Evolutionary conservation across 2,113 vertebrate species (phyloP).

Genomic region (Hippopotamus amphibius): DNA sequence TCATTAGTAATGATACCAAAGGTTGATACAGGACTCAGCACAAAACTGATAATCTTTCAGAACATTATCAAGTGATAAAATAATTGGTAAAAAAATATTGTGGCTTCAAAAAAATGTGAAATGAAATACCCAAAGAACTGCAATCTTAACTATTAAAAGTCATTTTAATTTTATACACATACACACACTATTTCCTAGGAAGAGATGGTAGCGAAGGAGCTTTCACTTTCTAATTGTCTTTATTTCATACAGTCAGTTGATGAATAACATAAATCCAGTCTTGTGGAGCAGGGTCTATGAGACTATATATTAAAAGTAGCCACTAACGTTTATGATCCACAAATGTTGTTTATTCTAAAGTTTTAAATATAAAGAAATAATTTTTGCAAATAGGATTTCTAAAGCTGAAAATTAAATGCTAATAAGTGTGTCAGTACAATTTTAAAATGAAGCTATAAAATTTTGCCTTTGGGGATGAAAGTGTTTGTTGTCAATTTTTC

Average conservation of each 20-base stretch:
- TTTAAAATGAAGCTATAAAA: constrained; percentile 61
- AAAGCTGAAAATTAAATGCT: constrained; percentile 51
- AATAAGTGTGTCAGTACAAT: background rate
- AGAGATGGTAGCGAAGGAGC: background rate
- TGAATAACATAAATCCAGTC: constrained; percentile 10
- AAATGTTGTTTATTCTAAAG: background rate
- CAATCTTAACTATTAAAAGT: constrained; percentile 29
- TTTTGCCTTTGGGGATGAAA: background rate
- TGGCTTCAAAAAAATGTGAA: constrained; percentile 34
- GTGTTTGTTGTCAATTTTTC: constrained; percentile 13
- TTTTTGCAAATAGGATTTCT: constrained; percentile 59
- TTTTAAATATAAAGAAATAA: constrained; percentile 46
- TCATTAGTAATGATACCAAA: constrained; percentile 41
- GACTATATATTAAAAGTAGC: background rate
- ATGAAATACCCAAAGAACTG: background rate
- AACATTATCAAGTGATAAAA: constrained; percentile 9
- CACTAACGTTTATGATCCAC: background rate
- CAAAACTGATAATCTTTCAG: constrained; percentile 28
- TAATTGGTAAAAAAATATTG: background rate
- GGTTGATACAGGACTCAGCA: background rate
- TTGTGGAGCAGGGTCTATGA: background rate
- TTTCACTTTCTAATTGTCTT: constrained; percentile 45
- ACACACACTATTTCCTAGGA: background rate
- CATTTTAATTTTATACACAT: background rate
- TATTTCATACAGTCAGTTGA: constrained; percentile 29